Base-by-base conservation (phyloP, 2,888 invertebrate species). In the Antheraea assamensis region DNA sequence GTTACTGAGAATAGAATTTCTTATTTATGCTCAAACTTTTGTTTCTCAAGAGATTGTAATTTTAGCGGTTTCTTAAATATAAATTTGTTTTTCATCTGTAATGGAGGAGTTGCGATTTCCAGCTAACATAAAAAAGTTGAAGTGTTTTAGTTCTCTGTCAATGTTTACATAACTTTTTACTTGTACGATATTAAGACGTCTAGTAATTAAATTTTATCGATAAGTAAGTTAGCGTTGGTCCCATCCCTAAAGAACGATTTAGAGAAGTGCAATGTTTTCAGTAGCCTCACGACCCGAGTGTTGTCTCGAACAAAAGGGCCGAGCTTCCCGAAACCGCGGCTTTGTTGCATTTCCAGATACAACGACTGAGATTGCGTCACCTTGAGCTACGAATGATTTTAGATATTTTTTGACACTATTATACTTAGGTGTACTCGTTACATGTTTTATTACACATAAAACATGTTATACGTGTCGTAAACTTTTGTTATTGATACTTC, bases 191-290 rank as follows among this genome's bases (percentile, higher is more conserved):
- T 24, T 24, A 13, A 58, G 5, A 24, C 1, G 10, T 24, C 17
- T 35, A 52, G 21, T 24, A 31, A 19, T 66, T 66, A 35, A 68
- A 10, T 35, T n/a, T 21, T 66, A 72, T 77, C 75, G 77, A 78
- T 74, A 73, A 58, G n/a, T n/a, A 15, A 47, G 13, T 1, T 30
- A 58, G 27, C 17, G 61, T 72, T n/a, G 35, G 19, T 73, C 75
- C 49, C 87, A 78, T 71, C 86, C 75, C 86, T 87, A 83, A 64
- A 71, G 71, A 81, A 79, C 88, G 90, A 87, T 91, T 89, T 88
- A 89, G 84, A 87, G 88, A 88, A 90, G 91, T 90, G 91, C 90
- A 92, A 89, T 90, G 90, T 91, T 91, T 88, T 87, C 80, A 89
- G 85, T 78, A 79, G 79, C 81, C 77, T 75, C 79, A 77, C 86